These are phyloP conservation scores for Siniperca undulata DNA, from an alignment of 2,797 vertebrate genomes.

Conservation along the genomic window DNA sequence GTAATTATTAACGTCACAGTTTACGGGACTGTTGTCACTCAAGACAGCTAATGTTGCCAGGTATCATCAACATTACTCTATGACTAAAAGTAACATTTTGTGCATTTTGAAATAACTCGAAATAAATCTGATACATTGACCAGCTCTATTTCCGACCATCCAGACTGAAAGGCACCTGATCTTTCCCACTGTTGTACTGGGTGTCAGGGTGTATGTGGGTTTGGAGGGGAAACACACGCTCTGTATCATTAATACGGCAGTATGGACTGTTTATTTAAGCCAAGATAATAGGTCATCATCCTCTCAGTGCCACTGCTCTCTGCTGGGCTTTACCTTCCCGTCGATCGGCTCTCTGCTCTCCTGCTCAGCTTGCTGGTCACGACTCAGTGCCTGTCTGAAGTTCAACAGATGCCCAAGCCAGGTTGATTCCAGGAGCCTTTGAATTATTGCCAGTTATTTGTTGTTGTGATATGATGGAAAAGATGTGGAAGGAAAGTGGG, in stretches of 20 bases:
- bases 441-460: conserved; percentile 69
- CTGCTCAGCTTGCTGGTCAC: conserved; percentile 69
- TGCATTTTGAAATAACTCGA: too few relatives aligned
- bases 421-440: conserved; percentile 64
- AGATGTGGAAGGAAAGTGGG: conserved; percentile 34
- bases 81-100: not conserved
- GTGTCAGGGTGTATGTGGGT: conserved; percentile 14
- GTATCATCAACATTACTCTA: not conserved
- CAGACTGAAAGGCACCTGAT: conserved; percentile 12
- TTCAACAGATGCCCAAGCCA: conserved; percentile 64
- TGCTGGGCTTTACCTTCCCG: conserved; percentile 41
- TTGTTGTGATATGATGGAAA: conserved; percentile 61
- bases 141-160: too few relatives aligned
- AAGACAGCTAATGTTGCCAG: not conserved
- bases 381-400: conserved; percentile 56
- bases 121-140: too few relatives aligned
- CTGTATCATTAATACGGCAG: conserved; percentile 15
- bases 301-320: conserved; percentile 24
- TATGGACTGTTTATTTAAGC: conserved; percentile 25
- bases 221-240: conserved; percentile 1
- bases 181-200: not conserved
- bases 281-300: conserved; percentile 42
- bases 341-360: conserved; percentile 37
- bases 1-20: not conserved
- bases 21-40: not conserved